Evolutionary conservation across 2,113 vertebrate species (phyloP).

Genomic region (Epinephelus moara): DNA sequence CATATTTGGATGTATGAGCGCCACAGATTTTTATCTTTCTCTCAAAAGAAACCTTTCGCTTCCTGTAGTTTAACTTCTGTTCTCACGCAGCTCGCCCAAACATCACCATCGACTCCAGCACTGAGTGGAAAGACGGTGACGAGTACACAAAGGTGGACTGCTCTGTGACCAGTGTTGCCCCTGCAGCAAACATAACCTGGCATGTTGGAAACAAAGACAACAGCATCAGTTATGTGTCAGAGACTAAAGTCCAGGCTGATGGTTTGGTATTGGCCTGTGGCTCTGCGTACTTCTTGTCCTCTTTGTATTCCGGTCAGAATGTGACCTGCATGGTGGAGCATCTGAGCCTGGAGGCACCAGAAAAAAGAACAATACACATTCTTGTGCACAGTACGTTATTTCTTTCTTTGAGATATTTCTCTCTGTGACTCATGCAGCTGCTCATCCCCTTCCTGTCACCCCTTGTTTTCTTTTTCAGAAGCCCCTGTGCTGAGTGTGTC

Average conservation of each 20-base stretch:
- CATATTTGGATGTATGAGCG: background rate
- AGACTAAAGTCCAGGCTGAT: constrained; percentile 41
- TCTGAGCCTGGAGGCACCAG: constrained; percentile 50
- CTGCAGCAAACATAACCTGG: constrained; percentile 75
- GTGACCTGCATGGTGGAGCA: constrained; percentile 78
- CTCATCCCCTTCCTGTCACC: constrained; percentile 40
- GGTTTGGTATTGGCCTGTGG: constrained; percentile 51
- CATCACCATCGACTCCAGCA: constrained; percentile 62
- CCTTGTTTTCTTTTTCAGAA: constrained; percentile 55
- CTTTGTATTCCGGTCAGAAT: constrained; percentile 71
- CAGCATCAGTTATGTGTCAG: constrained; percentile 1
- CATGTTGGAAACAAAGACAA: constrained; percentile 27
- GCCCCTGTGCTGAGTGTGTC: constrained; percentile 53
- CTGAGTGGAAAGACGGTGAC: constrained; percentile 58
- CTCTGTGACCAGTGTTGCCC: constrained; percentile 61
- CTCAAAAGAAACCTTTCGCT: constrained; percentile 2
- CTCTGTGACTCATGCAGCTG: constrained; percentile 10
- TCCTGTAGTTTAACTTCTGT: constrained; percentile 31
- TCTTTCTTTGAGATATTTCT: constrained; percentile 35
- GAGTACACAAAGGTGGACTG: constrained; percentile 69
- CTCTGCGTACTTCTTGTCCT: constrained; percentile 60
- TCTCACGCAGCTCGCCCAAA: constrained; percentile 66
- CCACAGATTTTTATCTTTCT: constrained; percentile 25
- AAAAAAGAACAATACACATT: constrained; percentile 64
- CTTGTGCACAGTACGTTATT: constrained; percentile 63